These are phyloP conservation scores for Ptychadena robeensis DNA, from an alignment of 2,797 vertebrate genomes.

Conservation along the genomic window DNA sequence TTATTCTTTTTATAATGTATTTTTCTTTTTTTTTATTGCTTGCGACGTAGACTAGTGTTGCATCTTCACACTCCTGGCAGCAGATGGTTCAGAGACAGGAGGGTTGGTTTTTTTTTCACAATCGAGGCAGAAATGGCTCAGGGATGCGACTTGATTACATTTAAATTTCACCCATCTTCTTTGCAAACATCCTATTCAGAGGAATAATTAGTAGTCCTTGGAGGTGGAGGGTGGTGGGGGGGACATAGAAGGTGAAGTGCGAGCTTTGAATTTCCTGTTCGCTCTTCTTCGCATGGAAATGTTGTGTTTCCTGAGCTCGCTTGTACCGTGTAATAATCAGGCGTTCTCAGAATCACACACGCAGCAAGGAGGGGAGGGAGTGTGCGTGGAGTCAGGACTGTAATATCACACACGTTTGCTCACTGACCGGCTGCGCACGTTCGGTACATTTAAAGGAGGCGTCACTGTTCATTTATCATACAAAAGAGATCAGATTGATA, in stretches of 20 bases:
- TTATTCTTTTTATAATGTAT: not conserved
- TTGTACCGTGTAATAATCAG: constrained; percentile 23
- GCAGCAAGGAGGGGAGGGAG: not conserved
- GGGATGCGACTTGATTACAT: constrained; percentile 55
- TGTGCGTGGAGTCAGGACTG: not conserved
- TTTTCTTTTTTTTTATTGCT: not conserved
- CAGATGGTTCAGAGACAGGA: constrained; percentile 49
- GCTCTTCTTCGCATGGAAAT: constrained; percentile 31
- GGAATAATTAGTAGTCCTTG: constrained; percentile 45
- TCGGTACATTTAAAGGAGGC: not conserved
- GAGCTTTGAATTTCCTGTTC: constrained; percentile 20
- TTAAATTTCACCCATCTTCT: constrained; percentile 56
- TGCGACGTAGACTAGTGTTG: not conserved
- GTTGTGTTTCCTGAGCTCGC: constrained; percentile 3
- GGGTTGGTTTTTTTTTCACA: no score
- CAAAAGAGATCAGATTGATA: no score
- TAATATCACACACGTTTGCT: not conserved
- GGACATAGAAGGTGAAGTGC: constrained; percentile 35
- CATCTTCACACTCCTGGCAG: constrained; percentile 38
- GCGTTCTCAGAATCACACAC: not conserved
- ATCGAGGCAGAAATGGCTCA: not conserved
- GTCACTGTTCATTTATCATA: no score
- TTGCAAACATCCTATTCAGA: constrained; percentile 56
- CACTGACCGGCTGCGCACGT: not conserved
- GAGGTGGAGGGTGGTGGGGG: constrained; percentile 13